Percentiles rank a stretch among this genome's conserved stretches.
Evolutionary conservation across 2,888 invertebrate genomes (phyloP).

Genomic region (Cactoblastis cactorum): DNA sequence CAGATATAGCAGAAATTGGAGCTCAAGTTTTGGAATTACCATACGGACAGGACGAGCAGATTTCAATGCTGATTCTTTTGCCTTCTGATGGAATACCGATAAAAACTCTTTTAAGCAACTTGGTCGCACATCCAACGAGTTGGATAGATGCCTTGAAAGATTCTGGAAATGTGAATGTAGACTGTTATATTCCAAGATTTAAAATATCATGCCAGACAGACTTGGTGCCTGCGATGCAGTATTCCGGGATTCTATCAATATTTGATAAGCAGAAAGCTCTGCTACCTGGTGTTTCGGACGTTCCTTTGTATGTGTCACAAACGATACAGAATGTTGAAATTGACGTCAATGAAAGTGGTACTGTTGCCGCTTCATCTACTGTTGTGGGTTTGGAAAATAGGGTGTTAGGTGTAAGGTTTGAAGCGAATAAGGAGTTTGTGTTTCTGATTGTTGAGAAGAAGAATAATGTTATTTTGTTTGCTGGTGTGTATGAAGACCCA

Average conservation of each 20-base stretch:
- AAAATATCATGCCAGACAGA: constrained; percentile 68
- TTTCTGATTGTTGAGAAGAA: constrained; percentile 82
- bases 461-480: constrained; percentile 80
- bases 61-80: constrained; percentile 82
- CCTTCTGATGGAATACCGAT: constrained; percentile 79
- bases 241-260: constrained; percentile 82
- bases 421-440: constrained; percentile 83
- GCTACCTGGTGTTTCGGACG: constrained; percentile 79
- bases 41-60: constrained; percentile 81
- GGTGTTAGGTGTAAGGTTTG: constrained; percentile 74
- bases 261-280: constrained; percentile 79
- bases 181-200: constrained; percentile 81
- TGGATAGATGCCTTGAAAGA: constrained; percentile 72
- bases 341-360: constrained; percentile 87
- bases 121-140: constrained; percentile 65
- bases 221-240: constrained; percentile 61
- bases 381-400: constrained; percentile 68
- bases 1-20: constrained; percentile 72
- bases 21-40: constrained; percentile 84
- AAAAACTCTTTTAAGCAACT: constrained; percentile 67
- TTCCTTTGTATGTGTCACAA: constrained; percentile 78
- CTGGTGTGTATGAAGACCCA: constrained; percentile 74
- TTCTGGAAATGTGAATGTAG: constrained; percentile 66
- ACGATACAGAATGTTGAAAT: constrained; percentile 85
- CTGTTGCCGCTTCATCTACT: constrained; percentile 82